These are phyloP conservation scores for Subacronicta megacephala DNA, from an alignment of 2,888 invertebrate genomes.

Conservation along the genomic window DNA sequence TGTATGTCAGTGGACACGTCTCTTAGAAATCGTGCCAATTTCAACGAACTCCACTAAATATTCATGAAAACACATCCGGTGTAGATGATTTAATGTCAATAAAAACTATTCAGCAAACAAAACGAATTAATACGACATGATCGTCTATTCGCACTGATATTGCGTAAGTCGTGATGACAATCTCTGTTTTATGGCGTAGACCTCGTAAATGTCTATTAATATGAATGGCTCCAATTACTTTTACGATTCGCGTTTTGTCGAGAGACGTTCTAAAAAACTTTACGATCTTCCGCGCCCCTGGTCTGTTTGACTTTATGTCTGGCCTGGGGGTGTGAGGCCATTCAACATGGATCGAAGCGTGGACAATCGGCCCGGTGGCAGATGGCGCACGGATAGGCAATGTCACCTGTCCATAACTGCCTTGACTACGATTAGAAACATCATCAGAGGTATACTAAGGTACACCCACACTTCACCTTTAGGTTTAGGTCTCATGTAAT, in stretches of 20 bases:
- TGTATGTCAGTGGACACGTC: conserved; percentile 30
- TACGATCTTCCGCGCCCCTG: conserved; percentile 83
- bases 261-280: conserved; percentile 86
- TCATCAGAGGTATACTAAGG: too few species aligned
- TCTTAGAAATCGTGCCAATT: conserved; percentile 64
- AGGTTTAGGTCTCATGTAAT: too few species aligned
- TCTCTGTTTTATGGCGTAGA: conserved; percentile 87
- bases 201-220: conserved; percentile 90
- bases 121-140: conserved; percentile 79
- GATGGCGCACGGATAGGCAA: conserved; percentile 72
- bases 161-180: conserved; percentile 86
- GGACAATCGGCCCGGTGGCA: conserved; percentile 75
- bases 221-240: conserved; percentile 90
- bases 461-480: too few species aligned
- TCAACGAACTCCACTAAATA: conserved; percentile 63
- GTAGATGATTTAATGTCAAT: conserved; percentile 75
- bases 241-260: conserved; percentile 89
- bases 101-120: conserved; percentile 80
- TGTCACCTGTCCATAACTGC: conserved; percentile 67
- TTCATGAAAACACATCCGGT: conserved; percentile 72
- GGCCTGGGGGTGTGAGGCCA: conserved; percentile 70
- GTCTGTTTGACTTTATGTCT: conserved; percentile 78
- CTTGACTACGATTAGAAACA: conserved; percentile 44
- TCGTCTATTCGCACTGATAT: conserved; percentile 73
- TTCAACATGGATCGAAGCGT: conserved; percentile 64